Evolutionary conservation across 2,888 invertebrate genomes (phyloP).

Genomic region (Zaprionus obscuricornis): DNA sequence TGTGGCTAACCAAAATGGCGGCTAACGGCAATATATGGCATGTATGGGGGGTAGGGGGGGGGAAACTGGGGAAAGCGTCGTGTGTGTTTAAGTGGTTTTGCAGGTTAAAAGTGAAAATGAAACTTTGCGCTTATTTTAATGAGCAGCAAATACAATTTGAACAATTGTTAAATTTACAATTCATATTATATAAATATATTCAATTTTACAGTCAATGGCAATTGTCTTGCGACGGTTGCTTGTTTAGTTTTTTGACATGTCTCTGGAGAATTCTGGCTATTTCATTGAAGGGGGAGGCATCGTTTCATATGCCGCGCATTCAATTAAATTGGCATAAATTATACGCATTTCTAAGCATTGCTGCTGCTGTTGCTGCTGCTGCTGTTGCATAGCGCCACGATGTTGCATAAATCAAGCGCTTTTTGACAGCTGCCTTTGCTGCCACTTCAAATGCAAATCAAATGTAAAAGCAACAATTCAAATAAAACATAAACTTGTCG

Average conservation of each 20-base stretch:
- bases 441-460: slow-evolving; percentile 68
- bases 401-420: slow-evolving; percentile 61
- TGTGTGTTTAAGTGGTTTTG: slow-evolving; percentile 68
- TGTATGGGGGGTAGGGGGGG: slow-evolving; percentile 8
- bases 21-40: slow-evolving; percentile 17
- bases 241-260: slow-evolving; percentile 14
- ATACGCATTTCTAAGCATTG: slow-evolving; percentile 40
- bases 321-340: slow-evolving; percentile 79
- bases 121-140: slow-evolving; percentile 66
- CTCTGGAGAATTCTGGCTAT: slow-evolving; percentile 28
- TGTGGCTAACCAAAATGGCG: slow-evolving; percentile 61
- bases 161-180: slow-evolving; percentile 68
- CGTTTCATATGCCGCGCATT: slow-evolving; percentile 52
- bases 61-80: slow-evolving; percentile 13
- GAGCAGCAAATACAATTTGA: slow-evolving; percentile 71
- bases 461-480: slow-evolving; percentile 39
- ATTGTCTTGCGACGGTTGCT: slow-evolving; percentile 45
- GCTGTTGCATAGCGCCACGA: no score
- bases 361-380: slow-evolving; percentile 21
- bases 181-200: slow-evolving; percentile 56
- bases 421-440: slow-evolving; percentile 55
- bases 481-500: slow-evolving; percentile 59
- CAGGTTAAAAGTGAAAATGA: slow-evolving; percentile 61
- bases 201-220: slow-evolving; percentile 7
- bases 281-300: no score